Base-by-base conservation (phyloP, 2,113 vertebrate species). In the Ophthalmotilapia sp. region DNA sequence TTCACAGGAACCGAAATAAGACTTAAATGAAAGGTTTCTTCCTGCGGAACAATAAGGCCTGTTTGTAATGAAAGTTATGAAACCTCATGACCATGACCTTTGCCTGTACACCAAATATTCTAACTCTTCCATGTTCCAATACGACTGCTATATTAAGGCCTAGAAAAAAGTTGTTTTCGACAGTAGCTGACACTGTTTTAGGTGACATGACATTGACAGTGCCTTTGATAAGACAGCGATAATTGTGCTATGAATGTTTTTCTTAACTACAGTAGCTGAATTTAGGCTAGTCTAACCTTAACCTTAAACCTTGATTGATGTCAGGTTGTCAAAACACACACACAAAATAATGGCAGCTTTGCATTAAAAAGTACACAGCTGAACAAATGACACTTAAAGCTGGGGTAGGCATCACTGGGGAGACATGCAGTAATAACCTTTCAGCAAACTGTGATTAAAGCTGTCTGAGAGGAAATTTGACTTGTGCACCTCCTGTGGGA, bases 1-100 rank as follows among this genome's bases (percentile, higher is more conserved):
- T 90, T 88, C 88, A 80, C 36, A 54, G 47, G 31, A 84, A 36
- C 82, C 65, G 79, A 91, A 91, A 94, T 87, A 86, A 92, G 70
- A 89, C 79, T 60, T 33, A 31, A 87, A 94, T 89, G 47, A 88
- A 84, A 86, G 80, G 85, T 80, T 90, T 87, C 79, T 31, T 80
- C 42, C n/a, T 14, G 81, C n/a, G 19, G 42, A 84, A 62, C 73
- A 85, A 91, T 84, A 80, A 80, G 83, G 33, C 26, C 33, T 81
- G 56, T 83, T 83, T 58, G 17, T 29, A 14, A 21, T 31, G 36
- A 91, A 81, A 83, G 51, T 83, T 88, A 13, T 81, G 38, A 60
- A 87, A 36, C 54, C 58, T 83, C 21, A 15, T 9, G 40, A 54
- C 60, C 73, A 19, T n/a, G 80, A 65, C 68, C 55, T 79, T 58